Conservation (phyloP, 2,113 vertebrate genomes). For the Antigone vipio region DNA sequence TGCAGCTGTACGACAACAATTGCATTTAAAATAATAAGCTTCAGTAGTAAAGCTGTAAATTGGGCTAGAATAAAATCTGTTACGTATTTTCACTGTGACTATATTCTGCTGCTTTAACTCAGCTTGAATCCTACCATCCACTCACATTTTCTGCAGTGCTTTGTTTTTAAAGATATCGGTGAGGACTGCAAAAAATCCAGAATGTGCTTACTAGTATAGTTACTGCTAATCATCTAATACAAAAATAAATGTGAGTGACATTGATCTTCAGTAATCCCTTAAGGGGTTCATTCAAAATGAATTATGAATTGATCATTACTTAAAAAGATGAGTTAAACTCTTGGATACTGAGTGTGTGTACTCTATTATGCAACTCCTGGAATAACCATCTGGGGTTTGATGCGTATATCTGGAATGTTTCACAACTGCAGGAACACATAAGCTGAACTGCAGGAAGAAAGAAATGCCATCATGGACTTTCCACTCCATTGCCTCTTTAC, state of each 20-base stretch:
- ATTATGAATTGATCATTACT: neutral
- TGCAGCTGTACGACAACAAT: neutral
- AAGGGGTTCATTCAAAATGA: neutral
- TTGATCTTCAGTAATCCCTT: neutral
- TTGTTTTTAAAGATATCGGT: neutral
- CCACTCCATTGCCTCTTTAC: neutral
- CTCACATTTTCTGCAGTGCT: neutral
- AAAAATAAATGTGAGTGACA: neutral
- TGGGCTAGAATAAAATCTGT: neutral
- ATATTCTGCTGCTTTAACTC: neutral
- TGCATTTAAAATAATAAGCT: neutral
- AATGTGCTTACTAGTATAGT: neutral
- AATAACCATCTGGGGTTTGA: neutral
- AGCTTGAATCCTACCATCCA: neutral
- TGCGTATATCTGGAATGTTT: neutral
- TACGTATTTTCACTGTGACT: neutral
- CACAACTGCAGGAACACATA: neutral
- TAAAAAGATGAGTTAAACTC: neutral
- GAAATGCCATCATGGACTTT: neutral
- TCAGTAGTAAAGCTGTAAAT: neutral
- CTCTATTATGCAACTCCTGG: neutral
- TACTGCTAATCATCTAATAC: neutral
- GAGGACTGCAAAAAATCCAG: neutral
- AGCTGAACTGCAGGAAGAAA: neutral
- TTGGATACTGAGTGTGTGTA: neutral